Evolutionary conservation across 1,140 invertebrate genomes (phyloP), one percentile per base, ranked within the genome.

Genomic region (Zaprionus ornatus): DNA sequence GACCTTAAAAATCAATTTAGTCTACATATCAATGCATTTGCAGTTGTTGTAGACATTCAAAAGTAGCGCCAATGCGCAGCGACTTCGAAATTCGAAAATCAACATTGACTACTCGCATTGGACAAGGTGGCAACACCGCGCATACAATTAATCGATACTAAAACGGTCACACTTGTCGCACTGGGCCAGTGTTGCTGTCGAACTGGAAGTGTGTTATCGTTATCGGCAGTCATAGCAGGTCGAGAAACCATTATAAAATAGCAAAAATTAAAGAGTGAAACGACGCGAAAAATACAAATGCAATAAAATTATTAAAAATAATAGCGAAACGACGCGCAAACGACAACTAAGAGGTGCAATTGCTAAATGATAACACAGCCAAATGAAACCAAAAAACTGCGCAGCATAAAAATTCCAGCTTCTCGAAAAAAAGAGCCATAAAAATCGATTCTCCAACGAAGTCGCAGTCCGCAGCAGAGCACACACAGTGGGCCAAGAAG

Each of bases 361-460:
- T 67, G 21, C 6, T 54, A 73, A 32, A 42, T 57, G 13, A 56
- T 45, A 42, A 29, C 13, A 57, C 9, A 68, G 45, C 21, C 4
- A 37, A 60, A 48, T 42, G 17, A 55, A 37, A 37, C 25, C 54
- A 40, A 19, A 52, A 48, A 25, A 71, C 54, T 67, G 45, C 57
- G 59, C 63, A 74, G 66, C 62, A 63, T 79, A 77, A 29, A 72
- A 80, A 42, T 56, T n/a, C 55, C 64, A 77, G 77, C 80, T 81
- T 72, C 63, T 52, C 50, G 13, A 71, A 73, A 88, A 82, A 82
- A 75, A 81, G 78, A 90, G 85, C 82, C 75, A 88, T 88, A 88
- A 88, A 88, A 88, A 88, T 90, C 85, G 85, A 88, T 88, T 88
- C 84, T 88, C 80, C 85, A 90, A 90, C 80, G 85, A 85, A 88